A percentile compares a stretch with the other conserved stretches of the same genome.
phyloP scores from a whole-genome alignment of 1,140 invertebrate genomes.

The Neodiprion lecontei region DNA sequence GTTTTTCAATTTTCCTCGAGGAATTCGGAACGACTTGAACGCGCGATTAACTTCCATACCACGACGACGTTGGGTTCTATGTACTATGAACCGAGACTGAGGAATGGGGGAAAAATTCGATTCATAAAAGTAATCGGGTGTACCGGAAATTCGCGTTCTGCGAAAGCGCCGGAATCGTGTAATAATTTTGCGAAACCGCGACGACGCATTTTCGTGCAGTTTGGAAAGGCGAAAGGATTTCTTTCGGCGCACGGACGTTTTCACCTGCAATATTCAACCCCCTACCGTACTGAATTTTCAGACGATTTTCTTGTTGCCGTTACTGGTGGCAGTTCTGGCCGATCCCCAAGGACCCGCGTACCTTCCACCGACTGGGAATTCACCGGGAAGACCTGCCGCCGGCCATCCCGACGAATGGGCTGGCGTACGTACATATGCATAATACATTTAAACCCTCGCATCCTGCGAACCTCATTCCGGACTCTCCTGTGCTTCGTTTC shows the following conservation, averaged over 20 bases:
- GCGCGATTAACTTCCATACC: not conserved
- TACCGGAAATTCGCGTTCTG: not conserved
- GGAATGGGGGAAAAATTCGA: not conserved
- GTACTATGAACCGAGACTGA: too few relatives aligned
- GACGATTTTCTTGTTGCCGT: conserved; percentile 48
- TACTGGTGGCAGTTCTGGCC: conserved; percentile 48
- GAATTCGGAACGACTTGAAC: not conserved
- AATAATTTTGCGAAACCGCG: not conserved
- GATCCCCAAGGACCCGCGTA: conserved; percentile 63
- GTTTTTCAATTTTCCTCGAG: not conserved
- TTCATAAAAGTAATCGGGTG: not conserved
- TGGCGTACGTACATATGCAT: conserved; percentile 45
- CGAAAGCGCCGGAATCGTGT: not conserved
- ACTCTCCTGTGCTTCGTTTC: too few relatives aligned
- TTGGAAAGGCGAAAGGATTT: not conserved
- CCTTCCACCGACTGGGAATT: conserved; percentile 60
- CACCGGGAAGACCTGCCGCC: conserved; percentile 27
- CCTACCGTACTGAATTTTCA: conserved; percentile 20
- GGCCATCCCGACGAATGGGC: conserved; percentile 60
- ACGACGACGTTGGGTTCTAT: not conserved
- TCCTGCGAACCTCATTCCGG: too few relatives aligned
- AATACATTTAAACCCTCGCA: not conserved
- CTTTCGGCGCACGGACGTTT: not conserved
- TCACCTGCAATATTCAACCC: not conserved
- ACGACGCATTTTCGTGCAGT: not conserved